phyloP scores from a whole-genome alignment of 1,140 invertebrate species.

The Aradophagus sp. region DNA sequence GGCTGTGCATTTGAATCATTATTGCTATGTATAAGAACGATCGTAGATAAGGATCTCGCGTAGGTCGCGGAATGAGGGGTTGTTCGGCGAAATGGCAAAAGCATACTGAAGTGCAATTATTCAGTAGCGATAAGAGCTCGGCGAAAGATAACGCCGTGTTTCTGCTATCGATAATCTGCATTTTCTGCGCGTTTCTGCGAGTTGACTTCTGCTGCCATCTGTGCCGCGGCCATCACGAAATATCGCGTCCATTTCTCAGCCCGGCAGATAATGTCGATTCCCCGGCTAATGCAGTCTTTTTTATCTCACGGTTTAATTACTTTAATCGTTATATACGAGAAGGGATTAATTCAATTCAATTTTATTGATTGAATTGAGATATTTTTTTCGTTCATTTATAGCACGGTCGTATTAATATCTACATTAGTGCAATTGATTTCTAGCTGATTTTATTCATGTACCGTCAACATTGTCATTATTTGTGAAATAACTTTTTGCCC shows the following conservation, averaged over 20 bases:
- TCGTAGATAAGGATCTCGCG: slow-evolving; percentile 50
- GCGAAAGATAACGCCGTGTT: slow-evolving; percentile 58
- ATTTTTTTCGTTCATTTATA: too few species aligned
- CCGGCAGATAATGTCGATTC: slow-evolving; percentile 38
- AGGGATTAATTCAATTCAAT: too few species aligned
- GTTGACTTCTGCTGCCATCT: slow-evolving; percentile 67
- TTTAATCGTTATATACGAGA: too few species aligned
- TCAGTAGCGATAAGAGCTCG: slow-evolving; percentile 57
- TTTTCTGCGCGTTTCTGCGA: slow-evolving; percentile 49
- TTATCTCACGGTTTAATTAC: too few species aligned
- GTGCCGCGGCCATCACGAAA: slow-evolving; percentile 42
- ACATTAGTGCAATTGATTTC: too few species aligned
- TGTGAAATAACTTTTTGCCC: too few species aligned
- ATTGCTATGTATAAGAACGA: slow-evolving; percentile 38
- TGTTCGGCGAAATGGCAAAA: slow-evolving; percentile 53
- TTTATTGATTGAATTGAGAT: too few species aligned
- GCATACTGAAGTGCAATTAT: slow-evolving; percentile 56
- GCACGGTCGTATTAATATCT: too few species aligned
- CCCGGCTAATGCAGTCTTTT: too few species aligned
- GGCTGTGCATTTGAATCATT: slow-evolving; percentile 32
- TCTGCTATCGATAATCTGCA: slow-evolving; percentile 60
- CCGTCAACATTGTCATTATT: too few species aligned
- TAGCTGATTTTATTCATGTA: too few species aligned
- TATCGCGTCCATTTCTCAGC: slow-evolving; percentile 37
- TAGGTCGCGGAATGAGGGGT: slow-evolving; percentile 46